A percentile compares a stretch with the other conserved stretches of the same genome.
These are phyloP conservation scores for Clistopyga incitator DNA, from an alignment of 2,888 invertebrate genomes.

Conservation along the genomic window DNA sequence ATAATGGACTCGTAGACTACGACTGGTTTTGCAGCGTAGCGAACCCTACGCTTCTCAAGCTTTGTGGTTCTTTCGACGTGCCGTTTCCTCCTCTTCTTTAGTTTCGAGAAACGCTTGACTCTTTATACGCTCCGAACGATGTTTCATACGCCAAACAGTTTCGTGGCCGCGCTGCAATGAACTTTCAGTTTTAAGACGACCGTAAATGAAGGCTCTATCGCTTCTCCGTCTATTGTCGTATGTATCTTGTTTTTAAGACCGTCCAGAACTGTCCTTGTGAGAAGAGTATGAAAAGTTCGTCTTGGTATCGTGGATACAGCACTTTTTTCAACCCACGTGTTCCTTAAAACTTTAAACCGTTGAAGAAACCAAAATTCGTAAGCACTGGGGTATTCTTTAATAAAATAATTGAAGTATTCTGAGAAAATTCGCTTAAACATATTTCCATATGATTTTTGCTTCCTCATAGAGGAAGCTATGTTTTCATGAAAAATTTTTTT, in stretches of 20 bases:
- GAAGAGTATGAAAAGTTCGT: not conserved
- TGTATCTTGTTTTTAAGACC: not conserved
- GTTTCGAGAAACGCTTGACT: constrained; percentile 8
- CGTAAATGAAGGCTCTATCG: constrained; percentile 1
- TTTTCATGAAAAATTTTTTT: too few species aligned
- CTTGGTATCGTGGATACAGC: not conserved
- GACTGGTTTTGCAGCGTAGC: constrained; percentile 35
- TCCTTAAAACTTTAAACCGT: not conserved
- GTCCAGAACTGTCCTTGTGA: not conserved
- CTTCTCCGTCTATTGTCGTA: not conserved
- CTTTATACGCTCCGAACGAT: constrained; percentile 1
- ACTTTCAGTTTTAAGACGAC: constrained; percentile 1
- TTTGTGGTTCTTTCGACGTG: constrained; percentile 25
- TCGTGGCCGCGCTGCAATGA: not conserved
- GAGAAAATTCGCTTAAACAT: too few species aligned
- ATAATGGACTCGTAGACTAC: constrained; percentile 39
- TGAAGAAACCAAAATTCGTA: too few species aligned
- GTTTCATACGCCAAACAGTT: constrained; percentile 12
- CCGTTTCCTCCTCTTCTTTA: constrained; percentile 22
- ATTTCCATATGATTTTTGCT: too few species aligned
- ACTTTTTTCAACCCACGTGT: not conserved
- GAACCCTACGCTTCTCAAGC: constrained; percentile 14
- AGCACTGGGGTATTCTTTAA: too few species aligned
- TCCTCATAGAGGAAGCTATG: too few species aligned
- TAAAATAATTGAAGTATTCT: too few species aligned